A percentile compares a stretch with the other conserved stretches of the same genome.
These are phyloP conservation scores for Oreochromis mossambicus DNA, from an alignment of 2,797 vertebrate genomes.

Conservation along the genomic window DNA sequence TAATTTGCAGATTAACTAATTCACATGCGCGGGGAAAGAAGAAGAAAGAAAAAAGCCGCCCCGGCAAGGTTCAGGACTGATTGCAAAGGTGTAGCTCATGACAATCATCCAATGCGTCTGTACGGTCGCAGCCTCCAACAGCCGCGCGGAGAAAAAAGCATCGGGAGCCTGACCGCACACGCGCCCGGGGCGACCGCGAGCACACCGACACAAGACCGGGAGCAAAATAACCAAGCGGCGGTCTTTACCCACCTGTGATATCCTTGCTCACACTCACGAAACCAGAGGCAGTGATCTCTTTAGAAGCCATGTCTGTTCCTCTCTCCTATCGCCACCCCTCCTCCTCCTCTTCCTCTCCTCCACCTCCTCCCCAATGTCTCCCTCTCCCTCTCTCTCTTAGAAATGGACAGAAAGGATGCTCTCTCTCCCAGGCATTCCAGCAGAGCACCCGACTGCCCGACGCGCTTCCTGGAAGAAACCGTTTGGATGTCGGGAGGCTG, in stretches of 20 bases:
- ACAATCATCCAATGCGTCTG: conserved; percentile 52
- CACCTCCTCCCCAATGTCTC: conserved; percentile 7
- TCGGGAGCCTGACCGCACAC: conserved; percentile 11
- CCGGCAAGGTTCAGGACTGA: conserved; percentile 20
- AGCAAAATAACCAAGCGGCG: background rate
- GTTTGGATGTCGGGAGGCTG: conserved; percentile 40
- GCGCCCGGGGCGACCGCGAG: background rate
- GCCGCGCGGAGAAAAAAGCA: conserved; percentile 18
- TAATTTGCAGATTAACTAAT: conserved; percentile 3
- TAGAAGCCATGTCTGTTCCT: conserved; percentile 78
- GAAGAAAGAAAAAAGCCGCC: background rate
- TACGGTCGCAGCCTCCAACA: conserved; percentile 34
- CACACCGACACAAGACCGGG: background rate
- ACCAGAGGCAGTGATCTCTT: conserved; percentile 71
- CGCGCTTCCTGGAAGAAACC: conserved; percentile 57
- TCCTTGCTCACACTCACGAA: conserved; percentile 76
- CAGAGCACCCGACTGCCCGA: conserved; percentile 51
- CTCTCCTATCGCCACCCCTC: conserved; percentile 42
- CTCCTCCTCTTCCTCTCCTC: conserved; percentile 15
- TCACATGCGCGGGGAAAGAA: background rate
- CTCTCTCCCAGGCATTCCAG: conserved; percentile 65
- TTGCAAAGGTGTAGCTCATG: conserved; percentile 48
- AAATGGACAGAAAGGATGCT: conserved; percentile 41
- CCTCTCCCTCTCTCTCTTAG: conserved; percentile 29
- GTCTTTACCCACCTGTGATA: conserved; percentile 76